Percentiles rank a stretch among this genome's conserved stretches.
Conservation (phyloP, 2,797 vertebrate species). For the Pipistrellus pygmaeus region DNA sequence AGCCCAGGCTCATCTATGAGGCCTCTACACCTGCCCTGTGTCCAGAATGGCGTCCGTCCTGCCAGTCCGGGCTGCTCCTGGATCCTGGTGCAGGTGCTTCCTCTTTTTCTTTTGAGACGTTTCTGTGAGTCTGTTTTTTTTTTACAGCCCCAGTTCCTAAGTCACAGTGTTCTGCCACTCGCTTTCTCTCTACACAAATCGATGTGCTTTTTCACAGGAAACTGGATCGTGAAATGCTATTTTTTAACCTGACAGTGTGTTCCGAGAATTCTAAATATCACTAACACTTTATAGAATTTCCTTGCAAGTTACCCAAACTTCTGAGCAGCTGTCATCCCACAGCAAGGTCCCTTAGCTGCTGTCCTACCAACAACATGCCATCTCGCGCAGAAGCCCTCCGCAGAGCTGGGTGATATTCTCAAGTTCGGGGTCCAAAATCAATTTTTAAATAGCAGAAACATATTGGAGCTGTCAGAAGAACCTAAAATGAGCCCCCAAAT, state of each 20-base stretch:
- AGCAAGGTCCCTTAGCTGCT: neutral
- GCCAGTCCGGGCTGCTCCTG: neutral
- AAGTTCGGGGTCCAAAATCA: neutral
- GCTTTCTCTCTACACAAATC: neutral
- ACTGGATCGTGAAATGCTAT: neutral
- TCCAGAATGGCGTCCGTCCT: neutral
- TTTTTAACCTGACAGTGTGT: neutral
- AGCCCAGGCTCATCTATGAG: neutral
- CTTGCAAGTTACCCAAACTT: neutral
- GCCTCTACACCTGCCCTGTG: neutral
- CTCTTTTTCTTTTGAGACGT: neutral
- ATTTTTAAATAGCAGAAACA: neutral
- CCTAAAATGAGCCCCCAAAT: neutral
- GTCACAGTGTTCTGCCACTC: neutral
- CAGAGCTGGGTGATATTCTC: neutral
- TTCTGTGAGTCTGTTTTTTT: neutral
- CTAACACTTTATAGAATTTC: neutral
- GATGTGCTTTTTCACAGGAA: neutral
- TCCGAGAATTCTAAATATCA: neutral
- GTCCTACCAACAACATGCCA: neutral
- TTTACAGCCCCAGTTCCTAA: neutral
- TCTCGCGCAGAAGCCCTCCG: neutral
- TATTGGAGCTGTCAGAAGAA: slow-evolving; percentile 12
- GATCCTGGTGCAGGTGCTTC: neutral
- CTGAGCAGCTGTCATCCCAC: neutral